Conservation (phyloP, 1,140 invertebrate species). For the Brachionus plicatilis region DNA sequence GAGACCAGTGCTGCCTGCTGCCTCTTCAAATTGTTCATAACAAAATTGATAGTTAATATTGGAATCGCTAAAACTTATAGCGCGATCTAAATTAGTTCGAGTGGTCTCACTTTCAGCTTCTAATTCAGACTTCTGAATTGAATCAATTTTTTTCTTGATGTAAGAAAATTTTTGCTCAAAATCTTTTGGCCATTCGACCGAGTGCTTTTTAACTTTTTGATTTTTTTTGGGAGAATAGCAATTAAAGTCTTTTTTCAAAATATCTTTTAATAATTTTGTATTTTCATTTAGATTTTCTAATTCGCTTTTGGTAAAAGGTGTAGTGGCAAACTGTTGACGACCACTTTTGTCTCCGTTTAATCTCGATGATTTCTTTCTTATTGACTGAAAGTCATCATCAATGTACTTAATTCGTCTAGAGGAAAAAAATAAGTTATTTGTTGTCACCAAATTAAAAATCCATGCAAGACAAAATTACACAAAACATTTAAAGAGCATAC, state of each 20-base stretch:
- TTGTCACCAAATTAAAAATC: background rate
- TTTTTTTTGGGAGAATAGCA: background rate
- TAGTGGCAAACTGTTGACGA: background rate
- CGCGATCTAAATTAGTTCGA: background rate
- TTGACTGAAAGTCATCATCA: background rate
- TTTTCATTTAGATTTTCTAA: conserved; percentile 11
- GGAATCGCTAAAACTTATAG: background rate
- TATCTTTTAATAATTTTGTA: background rate
- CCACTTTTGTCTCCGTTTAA: background rate
- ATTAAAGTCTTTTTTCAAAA: background rate
- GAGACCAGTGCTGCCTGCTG: background rate
- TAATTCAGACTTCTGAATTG: background rate
- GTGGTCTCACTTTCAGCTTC: background rate
- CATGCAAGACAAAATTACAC: background rate
- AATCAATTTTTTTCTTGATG: background rate
- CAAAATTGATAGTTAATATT: conserved; percentile 24
- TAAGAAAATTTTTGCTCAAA: background rate
- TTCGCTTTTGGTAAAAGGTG: conserved; percentile 28
- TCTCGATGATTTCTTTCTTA: background rate
- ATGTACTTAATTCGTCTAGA: conserved; percentile 11
- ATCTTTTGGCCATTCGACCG: background rate
- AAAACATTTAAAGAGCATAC: background rate
- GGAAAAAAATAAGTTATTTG: background rate
- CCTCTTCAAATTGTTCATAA: conserved; percentile 34
- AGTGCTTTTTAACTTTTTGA: background rate